Evolutionary conservation across 2,888 invertebrate species (phyloP).

Genomic region (Tinea semifulvella): DNA sequence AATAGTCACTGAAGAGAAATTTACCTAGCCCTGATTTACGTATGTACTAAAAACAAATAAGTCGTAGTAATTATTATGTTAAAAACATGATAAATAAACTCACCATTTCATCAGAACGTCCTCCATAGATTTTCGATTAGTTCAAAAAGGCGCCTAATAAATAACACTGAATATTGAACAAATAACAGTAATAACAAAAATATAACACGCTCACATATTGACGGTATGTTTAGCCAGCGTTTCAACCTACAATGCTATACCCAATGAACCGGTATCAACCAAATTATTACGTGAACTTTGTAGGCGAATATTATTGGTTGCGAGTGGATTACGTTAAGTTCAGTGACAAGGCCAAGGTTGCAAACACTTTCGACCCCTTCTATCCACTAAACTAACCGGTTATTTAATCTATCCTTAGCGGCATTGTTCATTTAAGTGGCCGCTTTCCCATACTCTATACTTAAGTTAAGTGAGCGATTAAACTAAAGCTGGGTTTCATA

Average conservation of each 20-base stretch:
- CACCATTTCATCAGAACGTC: slow-evolving; percentile 6
- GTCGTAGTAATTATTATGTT: no score
- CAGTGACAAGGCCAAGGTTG: slow-evolving; percentile 5
- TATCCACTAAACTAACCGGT: no score
- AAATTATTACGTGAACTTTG: slow-evolving; percentile 9
- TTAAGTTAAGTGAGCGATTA: no score
- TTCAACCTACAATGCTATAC: slow-evolving; percentile 4
- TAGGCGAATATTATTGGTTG: slow-evolving; percentile 4
- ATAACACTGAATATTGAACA: slow-evolving; percentile 6
- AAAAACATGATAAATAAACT: background rate
- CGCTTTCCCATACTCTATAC: no score
- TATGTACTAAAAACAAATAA: no score
- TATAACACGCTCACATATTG: slow-evolving; percentile 3
- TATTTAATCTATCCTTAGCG: no score
- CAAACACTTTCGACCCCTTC: no score
- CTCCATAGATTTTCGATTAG: background rate
- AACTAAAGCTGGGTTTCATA: no score
- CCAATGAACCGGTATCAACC: slow-evolving; percentile 9
- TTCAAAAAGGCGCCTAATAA: background rate
- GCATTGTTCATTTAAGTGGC: no score
- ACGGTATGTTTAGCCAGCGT: slow-evolving; percentile 3
- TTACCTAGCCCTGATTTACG: no score
- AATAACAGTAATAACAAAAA: slow-evolving; percentile 2
- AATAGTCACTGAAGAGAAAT: no score
- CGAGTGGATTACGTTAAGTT: slow-evolving; percentile 7